Conservation (phyloP, 2,797 vertebrate species). For the Harpagifer antarcticus region DNA sequence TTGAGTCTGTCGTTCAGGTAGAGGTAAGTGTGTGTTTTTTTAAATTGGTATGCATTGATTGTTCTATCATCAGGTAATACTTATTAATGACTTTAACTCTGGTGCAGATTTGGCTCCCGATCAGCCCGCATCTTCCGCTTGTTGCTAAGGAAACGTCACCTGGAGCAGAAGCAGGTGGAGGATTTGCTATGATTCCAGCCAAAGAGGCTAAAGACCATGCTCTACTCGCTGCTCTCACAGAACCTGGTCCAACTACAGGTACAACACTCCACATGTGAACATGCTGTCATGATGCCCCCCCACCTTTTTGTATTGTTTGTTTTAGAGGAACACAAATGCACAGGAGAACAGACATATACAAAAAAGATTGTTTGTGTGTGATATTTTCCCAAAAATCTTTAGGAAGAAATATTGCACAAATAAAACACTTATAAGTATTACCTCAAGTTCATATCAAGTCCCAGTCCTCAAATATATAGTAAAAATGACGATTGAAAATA, state of each 20-base stretch:
- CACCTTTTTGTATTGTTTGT: not conserved
- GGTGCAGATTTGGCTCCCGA: slow-evolving; percentile 91
- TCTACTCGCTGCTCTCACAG: slow-evolving; percentile 93
- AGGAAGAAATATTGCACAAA: too few species aligned
- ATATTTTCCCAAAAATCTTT: too few species aligned
- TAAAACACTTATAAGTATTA: too few species aligned
- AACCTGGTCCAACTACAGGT: slow-evolving; percentile 94
- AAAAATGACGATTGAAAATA: too few species aligned
- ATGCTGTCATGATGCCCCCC: not conserved
- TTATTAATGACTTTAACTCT: not conserved
- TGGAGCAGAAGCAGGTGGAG: slow-evolving; percentile 98
- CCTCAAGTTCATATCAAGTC: too few species aligned
- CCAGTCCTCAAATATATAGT: too few species aligned
- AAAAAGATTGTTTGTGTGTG: too few species aligned
- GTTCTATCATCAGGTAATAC: not conserved
- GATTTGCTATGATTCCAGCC: slow-evolving; percentile 97
- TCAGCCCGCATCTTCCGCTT: slow-evolving; percentile 93
- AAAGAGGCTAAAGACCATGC: slow-evolving; percentile 98
- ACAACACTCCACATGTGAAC: slow-evolving; percentile 1
- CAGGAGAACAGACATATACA: too few species aligned
- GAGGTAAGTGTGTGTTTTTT: slow-evolving; percentile 80
- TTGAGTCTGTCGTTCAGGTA: slow-evolving; percentile 95
- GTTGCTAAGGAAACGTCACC: slow-evolving; percentile 90
- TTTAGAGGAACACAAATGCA: too few species aligned
- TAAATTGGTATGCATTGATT: not conserved